Evolutionary conservation across 2,113 vertebrate genomes (phyloP).

Genomic region (Tricholaema leucomelas): DNA sequence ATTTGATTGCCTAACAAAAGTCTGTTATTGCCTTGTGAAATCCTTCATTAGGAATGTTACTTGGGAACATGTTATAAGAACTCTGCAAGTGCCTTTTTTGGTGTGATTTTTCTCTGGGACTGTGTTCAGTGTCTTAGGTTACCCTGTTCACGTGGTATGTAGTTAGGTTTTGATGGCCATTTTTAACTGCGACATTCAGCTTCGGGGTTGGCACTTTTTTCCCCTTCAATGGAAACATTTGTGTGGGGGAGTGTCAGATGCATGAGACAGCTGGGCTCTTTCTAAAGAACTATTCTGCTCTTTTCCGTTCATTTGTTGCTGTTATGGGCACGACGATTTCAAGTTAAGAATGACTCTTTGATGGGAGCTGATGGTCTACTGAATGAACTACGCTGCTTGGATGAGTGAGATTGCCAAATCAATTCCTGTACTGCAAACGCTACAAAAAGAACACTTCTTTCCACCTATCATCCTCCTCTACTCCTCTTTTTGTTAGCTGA

Average conservation of each 20-base stretch:
- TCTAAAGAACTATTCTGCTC: slow-evolving; percentile 66
- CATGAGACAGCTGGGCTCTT: slow-evolving; percentile 51
- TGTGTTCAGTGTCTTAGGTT: not conserved
- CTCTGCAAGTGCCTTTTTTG: not conserved
- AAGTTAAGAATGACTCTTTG: slow-evolving; percentile 65
- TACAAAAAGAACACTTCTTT: slow-evolving; percentile 49
- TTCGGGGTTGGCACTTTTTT: not conserved
- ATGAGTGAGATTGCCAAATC: slow-evolving; percentile 38
- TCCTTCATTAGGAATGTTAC: not conserved
- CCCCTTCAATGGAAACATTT: slow-evolving; percentile 45
- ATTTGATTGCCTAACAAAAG: slow-evolving; percentile 29
- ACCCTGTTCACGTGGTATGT: not conserved
- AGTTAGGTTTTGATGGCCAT: not conserved
- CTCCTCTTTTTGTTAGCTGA: not conserved
- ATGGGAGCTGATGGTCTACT: slow-evolving; percentile 13
- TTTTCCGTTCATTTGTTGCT: slow-evolving; percentile 63
- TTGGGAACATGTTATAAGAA: not conserved
- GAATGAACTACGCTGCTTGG: slow-evolving; percentile 48
- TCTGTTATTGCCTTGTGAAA: slow-evolving; percentile 47
- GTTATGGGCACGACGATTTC: slow-evolving; percentile 25
- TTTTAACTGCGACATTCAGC: slow-evolving; percentile 26
- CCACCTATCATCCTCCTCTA: slow-evolving; percentile 2
- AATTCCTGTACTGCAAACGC: slow-evolving; percentile 55
- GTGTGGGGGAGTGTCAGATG: slow-evolving; percentile 33
- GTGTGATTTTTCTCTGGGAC: not conserved